Base-by-base conservation (phyloP, 1,140 invertebrate species). In the Drosophila tsacasi region DNA sequence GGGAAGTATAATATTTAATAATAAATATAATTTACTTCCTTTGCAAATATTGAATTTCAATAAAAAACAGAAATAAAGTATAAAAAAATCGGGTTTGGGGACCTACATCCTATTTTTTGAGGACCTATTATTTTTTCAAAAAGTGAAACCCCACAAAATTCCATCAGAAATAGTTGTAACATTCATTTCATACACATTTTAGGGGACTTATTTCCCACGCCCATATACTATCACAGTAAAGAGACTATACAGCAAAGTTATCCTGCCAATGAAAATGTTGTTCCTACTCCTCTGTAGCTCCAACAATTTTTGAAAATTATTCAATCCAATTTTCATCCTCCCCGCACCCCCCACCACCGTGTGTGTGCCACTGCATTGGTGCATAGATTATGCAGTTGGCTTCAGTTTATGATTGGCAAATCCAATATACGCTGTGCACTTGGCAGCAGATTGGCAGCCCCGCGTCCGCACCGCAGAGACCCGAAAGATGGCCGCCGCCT, bases 351-450 rank as follows among this genome's bases (percentile, higher is more conserved):
- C 19, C n/a, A 6, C 5, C 15, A 5, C 19, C 25, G 66, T 63
- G 72, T 83, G 76, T 59, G 67, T 65, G 79, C n/a, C 32, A 67
- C 57, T 79, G 84, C 75, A 81, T 72, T 73, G 69, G 82, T 80
- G 84, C 84, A 89, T 83, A 81, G 84, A 89, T 89, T 89, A 89
- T 89, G 84, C 84, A 89, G 84, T 87, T 89, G 84, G 84, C 84
- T 89, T 87, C 81, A 84, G 84, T 87, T 89, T 89, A 89, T 87
- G 84, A 87, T 87, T 87, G 84, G 81, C 84, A 89, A 89, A 87
- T 87, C 84, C 84, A 89, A 87, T 87, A 87, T 87, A 84, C 81
- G 84, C 79, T 76, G 77, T 84, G 84, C 81, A 81, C 84, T 87
- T 87, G 84, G 84, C 84, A 87, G 72, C 82, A 85, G 82, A 85